phyloP scores from a whole-genome alignment of 2,113 vertebrate genomes.

The Melanerpes aurifrons region DNA sequence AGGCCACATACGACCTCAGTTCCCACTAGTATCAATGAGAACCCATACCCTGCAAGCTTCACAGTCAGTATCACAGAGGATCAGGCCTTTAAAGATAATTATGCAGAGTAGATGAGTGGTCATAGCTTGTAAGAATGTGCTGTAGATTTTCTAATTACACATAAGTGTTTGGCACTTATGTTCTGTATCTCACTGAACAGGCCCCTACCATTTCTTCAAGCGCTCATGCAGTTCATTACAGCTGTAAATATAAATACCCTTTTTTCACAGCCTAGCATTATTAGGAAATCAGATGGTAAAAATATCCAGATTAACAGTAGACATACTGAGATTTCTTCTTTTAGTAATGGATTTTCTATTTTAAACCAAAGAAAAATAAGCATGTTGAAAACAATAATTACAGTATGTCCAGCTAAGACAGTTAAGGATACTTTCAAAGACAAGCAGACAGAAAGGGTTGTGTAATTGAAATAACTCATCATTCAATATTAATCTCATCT shows the following conservation, averaged over 20 bases:
- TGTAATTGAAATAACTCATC: background rate
- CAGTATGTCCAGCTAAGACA: background rate
- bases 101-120: background rate
- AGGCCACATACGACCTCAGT: background rate
- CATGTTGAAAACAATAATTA: conserved; percentile 20
- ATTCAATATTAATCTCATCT: conserved; percentile 30
- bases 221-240: conserved; percentile 10
- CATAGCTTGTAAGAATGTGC: background rate
- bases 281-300: conserved; percentile 5
- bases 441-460: background rate
- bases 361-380: background rate
- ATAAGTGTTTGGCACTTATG: background rate
- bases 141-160: background rate
- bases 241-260: conserved; percentile 8
- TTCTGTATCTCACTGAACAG: background rate
- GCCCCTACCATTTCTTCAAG: background rate
- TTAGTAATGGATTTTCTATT: background rate
- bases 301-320: background rate
- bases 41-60: background rate
- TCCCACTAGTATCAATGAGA: background rate
- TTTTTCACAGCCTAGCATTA: background rate
- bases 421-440: background rate
- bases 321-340: background rate
- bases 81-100: background rate
- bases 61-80: background rate